phyloP scores from a whole-genome alignment of 2,888 invertebrate genomes.

The Lycocerus yunnanus region DNA sequence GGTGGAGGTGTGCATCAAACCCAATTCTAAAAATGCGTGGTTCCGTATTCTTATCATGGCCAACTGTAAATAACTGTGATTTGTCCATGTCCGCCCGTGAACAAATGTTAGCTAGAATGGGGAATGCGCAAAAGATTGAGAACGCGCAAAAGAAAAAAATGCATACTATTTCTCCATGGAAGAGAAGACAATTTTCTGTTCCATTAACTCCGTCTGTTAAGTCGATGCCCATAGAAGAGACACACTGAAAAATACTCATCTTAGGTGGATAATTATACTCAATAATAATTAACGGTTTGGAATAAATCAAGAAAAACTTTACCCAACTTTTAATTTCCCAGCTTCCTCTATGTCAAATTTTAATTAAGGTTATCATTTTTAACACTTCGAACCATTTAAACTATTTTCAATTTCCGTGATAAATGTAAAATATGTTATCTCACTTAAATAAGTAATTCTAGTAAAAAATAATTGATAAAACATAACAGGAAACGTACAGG shows the following conservation, averaged over 20 bases:
- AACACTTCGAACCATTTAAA: neutral
- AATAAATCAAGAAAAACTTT: slow-evolving; percentile 54
- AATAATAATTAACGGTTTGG: slow-evolving; percentile 53
- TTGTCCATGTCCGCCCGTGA: slow-evolving; percentile 55
- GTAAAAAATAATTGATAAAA: neutral
- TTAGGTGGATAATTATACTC: slow-evolving; percentile 55
- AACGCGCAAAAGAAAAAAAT: slow-evolving; percentile 54
- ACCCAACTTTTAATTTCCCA: slow-evolving; percentile 45
- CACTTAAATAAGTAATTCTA: neutral
- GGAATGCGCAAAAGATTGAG: slow-evolving; percentile 56
- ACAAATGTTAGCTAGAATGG: slow-evolving; percentile 50
- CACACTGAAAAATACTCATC: slow-evolving; percentile 44
- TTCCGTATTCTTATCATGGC: slow-evolving; percentile 54
- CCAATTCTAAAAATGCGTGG: slow-evolving; percentile 14
- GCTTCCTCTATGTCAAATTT: neutral
- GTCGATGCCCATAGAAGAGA: slow-evolving; percentile 45
- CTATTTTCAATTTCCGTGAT: neutral
- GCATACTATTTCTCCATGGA: slow-evolving; percentile 51
- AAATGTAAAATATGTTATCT: neutral
- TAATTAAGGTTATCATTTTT: slow-evolving; percentile 2
- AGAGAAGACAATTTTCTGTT: slow-evolving; percentile 58
- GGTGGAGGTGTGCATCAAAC: slow-evolving; percentile 24
- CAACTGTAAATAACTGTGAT: slow-evolving; percentile 56
- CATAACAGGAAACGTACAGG: neutral
- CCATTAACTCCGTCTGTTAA: slow-evolving; percentile 57